Base-by-base conservation (phyloP, 1,140 invertebrate species). In the Rhagoletis zephyria region DNA sequence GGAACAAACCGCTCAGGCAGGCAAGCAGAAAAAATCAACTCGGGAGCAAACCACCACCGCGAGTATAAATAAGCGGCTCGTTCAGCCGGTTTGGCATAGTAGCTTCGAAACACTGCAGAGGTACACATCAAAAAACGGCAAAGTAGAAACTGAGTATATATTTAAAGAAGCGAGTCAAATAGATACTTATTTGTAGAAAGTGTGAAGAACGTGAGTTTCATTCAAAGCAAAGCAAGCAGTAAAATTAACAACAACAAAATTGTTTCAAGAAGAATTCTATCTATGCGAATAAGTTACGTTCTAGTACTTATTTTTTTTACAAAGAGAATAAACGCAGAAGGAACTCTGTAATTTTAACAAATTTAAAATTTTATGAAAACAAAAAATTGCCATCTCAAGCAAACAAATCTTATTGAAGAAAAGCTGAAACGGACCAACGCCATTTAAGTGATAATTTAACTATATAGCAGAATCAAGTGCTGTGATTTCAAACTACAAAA, bases 381-480 rank as follows among this genome's bases (percentile, higher is more conserved):
- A 88, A 88, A 88, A 88, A 89, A 88, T 91, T 91, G 91, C 91
- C 91, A 91, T 91, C 90, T 90, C 14, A 63, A 85, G 10, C 3
- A 60, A 65, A 70, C 3, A 85, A 87, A 51, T 16, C 48, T 56
- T 81, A 12, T 19, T 81, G 51, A 51, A 56, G 30, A 91, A 90
- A 89, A 91, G 92, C 90, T 91, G 91, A 90, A 91, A 91, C 91
- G 91, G 91, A 91, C 91, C 91, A 91, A 91, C 91, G 91, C 91
- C 91, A 91, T 91, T 90, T 90, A 91, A 91, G 91, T 91, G 91
- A 91, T 91, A 91, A 87, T 59, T 87, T 63, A 85, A 85, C 30
- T 9, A 61, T 85, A 85, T 87, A 89, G 88, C 89, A 91, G 89
- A 89, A 91, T 89, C 89, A 91, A 91, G 91, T 91, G 91, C 91